A percentile compares a stretch with the other conserved stretches of the same genome.
These are phyloP conservation scores for Zalophus californianus DNA, from an alignment of 2,797 vertebrate species.

Conservation along the genomic window DNA sequence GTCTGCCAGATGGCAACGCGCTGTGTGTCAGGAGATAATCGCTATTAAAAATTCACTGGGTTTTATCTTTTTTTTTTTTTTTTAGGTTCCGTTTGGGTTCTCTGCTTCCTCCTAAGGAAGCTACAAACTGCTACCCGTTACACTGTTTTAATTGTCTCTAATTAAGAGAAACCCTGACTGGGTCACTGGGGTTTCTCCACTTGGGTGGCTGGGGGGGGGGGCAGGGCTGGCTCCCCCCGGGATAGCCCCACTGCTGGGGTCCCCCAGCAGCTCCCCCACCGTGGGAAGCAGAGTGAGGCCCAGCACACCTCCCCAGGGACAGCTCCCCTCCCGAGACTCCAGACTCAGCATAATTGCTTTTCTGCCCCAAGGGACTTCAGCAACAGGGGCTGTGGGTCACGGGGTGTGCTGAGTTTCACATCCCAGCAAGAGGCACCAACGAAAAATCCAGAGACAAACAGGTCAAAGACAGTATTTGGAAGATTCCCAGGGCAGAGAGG, in stretches of 20 bases:
- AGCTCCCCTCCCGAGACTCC: not conserved
- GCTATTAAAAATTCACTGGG: conserved; percentile 76
- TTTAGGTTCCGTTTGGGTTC: conserved; percentile 64
- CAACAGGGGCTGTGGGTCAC: not conserved
- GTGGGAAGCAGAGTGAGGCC: not conserved
- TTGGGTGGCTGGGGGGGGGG: not conserved
- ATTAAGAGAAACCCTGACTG: conserved; percentile 59
- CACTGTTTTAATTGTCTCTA: conserved; percentile 15
- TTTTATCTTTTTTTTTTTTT: conserved; percentile 54
- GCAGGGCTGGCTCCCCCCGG: not conserved
- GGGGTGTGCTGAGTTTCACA: not conserved
- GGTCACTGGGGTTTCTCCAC: not conserved
- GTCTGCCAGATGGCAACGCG: conserved; percentile 67
- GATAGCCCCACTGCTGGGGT: not conserved
- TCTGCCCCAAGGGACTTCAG: not conserved
- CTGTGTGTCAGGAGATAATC: conserved; percentile 67
- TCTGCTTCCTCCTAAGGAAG: conserved; percentile 47
- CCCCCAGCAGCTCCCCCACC: not conserved
- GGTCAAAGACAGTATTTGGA: rapidly evolving
- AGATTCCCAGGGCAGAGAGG: rapidly evolving
- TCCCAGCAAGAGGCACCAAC: not conserved
- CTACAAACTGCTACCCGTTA: not conserved
- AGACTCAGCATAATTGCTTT: not conserved
- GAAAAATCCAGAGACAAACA: not conserved
- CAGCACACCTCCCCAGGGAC: not conserved